A percentile compares a stretch with the other conserved stretches of the same genome.
phyloP scores from a whole-genome alignment of 1,140 invertebrate genomes.

The Littorina saxatilis region DNA sequence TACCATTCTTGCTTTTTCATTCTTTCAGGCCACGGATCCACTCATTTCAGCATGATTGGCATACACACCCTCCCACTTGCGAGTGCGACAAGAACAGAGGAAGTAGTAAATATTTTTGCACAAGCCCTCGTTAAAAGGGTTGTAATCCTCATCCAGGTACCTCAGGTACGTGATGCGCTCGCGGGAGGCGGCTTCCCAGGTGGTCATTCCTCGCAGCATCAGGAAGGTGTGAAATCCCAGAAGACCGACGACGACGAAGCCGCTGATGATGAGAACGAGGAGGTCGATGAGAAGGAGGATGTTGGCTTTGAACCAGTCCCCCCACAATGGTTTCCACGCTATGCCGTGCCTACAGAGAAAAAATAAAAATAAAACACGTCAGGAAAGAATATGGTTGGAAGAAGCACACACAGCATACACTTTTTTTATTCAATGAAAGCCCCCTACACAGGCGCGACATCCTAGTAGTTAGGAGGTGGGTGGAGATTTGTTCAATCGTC shows the following conservation, averaged over 20 bases:
- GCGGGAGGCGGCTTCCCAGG: slow-evolving; percentile 73
- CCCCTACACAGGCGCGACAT: no score
- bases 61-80: slow-evolving; percentile 68
- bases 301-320: slow-evolving; percentile 67
- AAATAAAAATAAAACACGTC: background rate
- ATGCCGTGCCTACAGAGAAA: slow-evolving; percentile 60
- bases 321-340: slow-evolving; percentile 53
- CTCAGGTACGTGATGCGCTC: slow-evolving; percentile 74
- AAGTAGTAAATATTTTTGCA: slow-evolving; percentile 69
- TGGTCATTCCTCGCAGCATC: slow-evolving; percentile 69
- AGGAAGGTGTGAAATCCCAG: slow-evolving; percentile 73
- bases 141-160: slow-evolving; percentile 69
- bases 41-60: slow-evolving; percentile 34
- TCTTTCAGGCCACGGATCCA: slow-evolving; percentile 17
- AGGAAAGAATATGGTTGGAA: background rate
- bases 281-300: slow-evolving; percentile 65
- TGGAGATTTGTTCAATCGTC: no score
- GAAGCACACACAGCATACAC: no score
- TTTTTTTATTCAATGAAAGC: no score
- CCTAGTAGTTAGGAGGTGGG: no score
- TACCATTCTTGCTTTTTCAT: no score
- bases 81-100: slow-evolving; percentile 57
- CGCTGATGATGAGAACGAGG: slow-evolving; percentile 62
- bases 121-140: slow-evolving; percentile 73
- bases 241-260: slow-evolving; percentile 62